Evolutionary conservation across 2,113 vertebrate genomes (phyloP).

Genomic region (Lipophrys pholis): DNA sequence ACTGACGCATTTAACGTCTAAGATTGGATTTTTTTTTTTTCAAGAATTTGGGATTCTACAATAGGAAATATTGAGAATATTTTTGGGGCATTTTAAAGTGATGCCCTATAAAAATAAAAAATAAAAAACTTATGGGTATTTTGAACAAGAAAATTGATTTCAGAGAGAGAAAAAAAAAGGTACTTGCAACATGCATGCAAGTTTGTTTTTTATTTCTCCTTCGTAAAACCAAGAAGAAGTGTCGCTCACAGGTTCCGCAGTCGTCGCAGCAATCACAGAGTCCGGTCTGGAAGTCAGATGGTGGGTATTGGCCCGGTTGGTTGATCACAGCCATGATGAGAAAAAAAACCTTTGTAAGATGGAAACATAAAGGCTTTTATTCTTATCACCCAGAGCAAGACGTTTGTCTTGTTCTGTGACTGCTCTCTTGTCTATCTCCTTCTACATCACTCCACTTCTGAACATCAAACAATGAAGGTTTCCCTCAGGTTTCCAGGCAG

Average conservation of each 20-base stretch:
- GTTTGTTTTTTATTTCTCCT: no score
- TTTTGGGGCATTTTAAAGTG: no score
- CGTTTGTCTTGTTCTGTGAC: no score
- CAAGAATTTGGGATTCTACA: no score
- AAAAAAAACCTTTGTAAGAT: conserved; percentile 26
- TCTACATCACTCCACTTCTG: background rate
- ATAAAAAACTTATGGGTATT: no score
- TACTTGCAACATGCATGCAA: background rate
- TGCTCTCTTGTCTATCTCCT: background rate
- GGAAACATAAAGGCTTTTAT: background rate
- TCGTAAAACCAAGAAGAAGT: background rate
- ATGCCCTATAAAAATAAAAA: no score
- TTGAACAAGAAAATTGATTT: no score
- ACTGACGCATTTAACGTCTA: no score
- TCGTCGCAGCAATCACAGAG: conserved; percentile 63
- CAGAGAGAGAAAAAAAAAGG: no score
- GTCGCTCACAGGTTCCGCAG: conserved; percentile 75
- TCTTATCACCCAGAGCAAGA: background rate
- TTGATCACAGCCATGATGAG: conserved; percentile 69
- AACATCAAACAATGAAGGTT: conserved; percentile 2
- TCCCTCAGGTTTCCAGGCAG: no score
- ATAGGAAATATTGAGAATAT: no score
- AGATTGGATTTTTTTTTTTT: no score
- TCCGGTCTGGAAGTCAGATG: conserved; percentile 77
- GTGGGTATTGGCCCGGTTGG: conserved; percentile 24